Base-by-base conservation (phyloP, 2,113 vertebrate species). In the Phocoena phocoena region DNA sequence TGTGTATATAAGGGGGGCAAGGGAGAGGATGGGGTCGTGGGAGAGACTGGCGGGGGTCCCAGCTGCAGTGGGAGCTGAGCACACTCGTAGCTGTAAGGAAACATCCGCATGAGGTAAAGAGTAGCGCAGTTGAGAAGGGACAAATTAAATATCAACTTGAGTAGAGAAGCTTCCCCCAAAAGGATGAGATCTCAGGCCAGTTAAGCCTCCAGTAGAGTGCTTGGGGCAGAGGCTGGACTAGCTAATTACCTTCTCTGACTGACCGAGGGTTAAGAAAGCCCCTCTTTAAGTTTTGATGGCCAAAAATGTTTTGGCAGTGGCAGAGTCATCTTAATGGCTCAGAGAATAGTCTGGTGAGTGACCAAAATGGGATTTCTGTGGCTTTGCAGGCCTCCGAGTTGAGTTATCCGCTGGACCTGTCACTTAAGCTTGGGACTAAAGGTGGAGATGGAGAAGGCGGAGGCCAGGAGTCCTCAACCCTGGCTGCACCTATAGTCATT, bases 261-360 rank as follows among this genome's bases (percentile, higher is more conserved):
- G 70, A 83, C 26, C 55, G 28, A 84, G 41, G 36, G 17, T 80
- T 88, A 86, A 92, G 55, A 55, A 85, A 71, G 23, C 36, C 12
- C 47, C 65, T 60, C 89, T 85, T 96, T 76, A 88, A 58, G 41
- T 76, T 95, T 92, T 65, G 6, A 21, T 85, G 84, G 44, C 87
- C 67, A 81, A 18, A 83, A 70, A 55, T 74, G 18, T 79, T 74
- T 93, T 47, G 55, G 26, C 68, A 70, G 26, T 86, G 88, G 26
- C 36, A 20, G 33, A 76, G 18, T 79, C 82, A 80, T 41, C 3
- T 38, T 80, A 63, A 71, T 83, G 62, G 65, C 38, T 74, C 38
- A 76, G n/a, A 44, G 71, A 93, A 71, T 74, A 87, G 12, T 53
- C 76, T 73, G 77, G 13, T 77, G 17, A 93, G 36, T 92, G 73